Conservation (phyloP, 2,888 invertebrate genomes). For the Ochlodes sylvanus region DNA sequence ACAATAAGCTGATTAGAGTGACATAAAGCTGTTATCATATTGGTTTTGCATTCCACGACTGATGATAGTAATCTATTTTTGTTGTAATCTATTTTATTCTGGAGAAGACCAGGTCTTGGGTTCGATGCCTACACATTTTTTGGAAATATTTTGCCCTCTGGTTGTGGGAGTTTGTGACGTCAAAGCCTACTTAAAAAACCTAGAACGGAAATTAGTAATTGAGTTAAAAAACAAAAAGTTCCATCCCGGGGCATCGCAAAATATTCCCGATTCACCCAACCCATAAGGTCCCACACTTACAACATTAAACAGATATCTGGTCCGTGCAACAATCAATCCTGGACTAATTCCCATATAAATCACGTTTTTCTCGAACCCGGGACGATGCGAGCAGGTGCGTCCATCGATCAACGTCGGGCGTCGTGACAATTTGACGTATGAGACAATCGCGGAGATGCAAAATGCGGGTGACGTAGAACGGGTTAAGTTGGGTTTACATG, state of each 20-base stretch:
- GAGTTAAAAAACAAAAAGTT: too few species aligned
- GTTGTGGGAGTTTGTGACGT: too few species aligned
- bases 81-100: neutral
- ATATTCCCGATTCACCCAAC: neutral
- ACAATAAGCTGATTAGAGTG: slow-evolving; percentile 59
- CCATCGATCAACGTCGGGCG: slow-evolving; percentile 75
- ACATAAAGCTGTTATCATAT: slow-evolving; percentile 56
- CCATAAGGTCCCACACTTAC: neutral
- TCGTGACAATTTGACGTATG: slow-evolving; percentile 83
- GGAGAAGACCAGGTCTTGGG: too few species aligned
- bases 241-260: too few species aligned
- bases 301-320: slow-evolving; percentile 11
- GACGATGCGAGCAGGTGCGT: slow-evolving; percentile 71
- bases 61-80: slow-evolving; percentile 44
- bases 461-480: slow-evolving; percentile 62
- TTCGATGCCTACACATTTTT: too few species aligned
- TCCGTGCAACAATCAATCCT: slow-evolving; percentile 33
- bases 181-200: too few species aligned
- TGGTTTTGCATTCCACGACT: slow-evolving; percentile 51
- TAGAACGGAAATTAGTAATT: too few species aligned
- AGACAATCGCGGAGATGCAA: slow-evolving; percentile 79
- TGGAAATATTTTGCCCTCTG: too few species aligned
- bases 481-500: slow-evolving; percentile 58
- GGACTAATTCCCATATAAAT: slow-evolving; percentile 37
- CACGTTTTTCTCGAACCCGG: slow-evolving; percentile 35